Conservation (phyloP, 1,140 invertebrate species). For the Saccostrea cuccullata region DNA sequence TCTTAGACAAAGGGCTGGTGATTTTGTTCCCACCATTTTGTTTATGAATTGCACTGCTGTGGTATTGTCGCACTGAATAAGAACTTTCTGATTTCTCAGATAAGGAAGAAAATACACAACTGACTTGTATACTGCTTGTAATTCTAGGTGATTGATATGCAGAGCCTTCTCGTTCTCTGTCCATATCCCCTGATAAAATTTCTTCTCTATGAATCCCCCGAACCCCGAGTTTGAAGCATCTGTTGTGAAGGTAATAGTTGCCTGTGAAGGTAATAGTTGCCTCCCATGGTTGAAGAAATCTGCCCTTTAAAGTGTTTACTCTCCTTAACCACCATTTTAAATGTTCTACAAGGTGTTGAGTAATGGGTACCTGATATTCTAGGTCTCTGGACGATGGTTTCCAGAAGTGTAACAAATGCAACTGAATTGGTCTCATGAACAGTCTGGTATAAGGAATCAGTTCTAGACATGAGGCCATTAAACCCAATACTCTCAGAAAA, state of each 20-base stretch:
- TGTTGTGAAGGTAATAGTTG: background rate
- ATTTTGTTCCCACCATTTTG: slow-evolving; percentile 41
- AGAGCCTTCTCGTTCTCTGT: background rate
- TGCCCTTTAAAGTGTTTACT: background rate
- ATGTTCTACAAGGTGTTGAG: background rate
- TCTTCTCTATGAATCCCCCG: background rate
- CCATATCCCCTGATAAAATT: background rate
- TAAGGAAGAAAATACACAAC: slow-evolving; percentile 35
- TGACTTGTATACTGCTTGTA: slow-evolving; percentile 12
- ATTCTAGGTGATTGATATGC: background rate
- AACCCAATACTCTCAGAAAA: background rate
- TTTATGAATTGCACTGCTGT: slow-evolving; percentile 20
- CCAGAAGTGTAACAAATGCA: slow-evolving; percentile 47
- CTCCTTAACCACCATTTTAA: background rate
- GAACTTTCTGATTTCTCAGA: background rate
- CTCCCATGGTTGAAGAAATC: no score
- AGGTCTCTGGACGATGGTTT: slow-evolving; percentile 30
- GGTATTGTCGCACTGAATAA: slow-evolving; percentile 35
- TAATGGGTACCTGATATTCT: background rate
- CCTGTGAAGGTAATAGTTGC: background rate
- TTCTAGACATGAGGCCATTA: background rate
- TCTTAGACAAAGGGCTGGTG: background rate
- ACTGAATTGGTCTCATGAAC: slow-evolving; percentile 52
- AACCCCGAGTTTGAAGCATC: slow-evolving; percentile 2
- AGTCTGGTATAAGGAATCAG: slow-evolving; percentile 20